Evolutionary conservation across 2,113 vertebrate species (phyloP), one percentile per base, ranked within the genome.

Genomic region (Carettochelys insculpta): DNA sequence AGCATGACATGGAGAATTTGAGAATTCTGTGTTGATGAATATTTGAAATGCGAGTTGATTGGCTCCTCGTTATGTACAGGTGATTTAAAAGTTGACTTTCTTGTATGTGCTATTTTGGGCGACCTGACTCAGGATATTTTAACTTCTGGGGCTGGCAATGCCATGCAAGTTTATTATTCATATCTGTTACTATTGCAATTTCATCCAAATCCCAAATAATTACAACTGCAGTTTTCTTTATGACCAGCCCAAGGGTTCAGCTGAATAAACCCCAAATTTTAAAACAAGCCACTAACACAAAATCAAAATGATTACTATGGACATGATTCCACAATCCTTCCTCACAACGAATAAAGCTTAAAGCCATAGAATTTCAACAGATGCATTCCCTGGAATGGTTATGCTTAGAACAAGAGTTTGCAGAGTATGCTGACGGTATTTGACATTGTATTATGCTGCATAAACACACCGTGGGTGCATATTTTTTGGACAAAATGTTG

Each of bases 211-310:
- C 54, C 92, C 80, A 86, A 94, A 93, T 86, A 52, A 85, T 92
- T 73, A 65, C 82, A 86, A 61, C 80, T 78, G 85, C 75, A 92
- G 50, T 50, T 89, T 92, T 56, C 53, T 89, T 92, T 56, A 45
- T 87, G 83, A 93, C 53, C 3, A 84, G 83, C 65, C 87, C 85
- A 92, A 86, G 51, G 82, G 29, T 86, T 92, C 47, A 50, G n/a
- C 48, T 56, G 87, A 43, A 45, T 25, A 27, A 87, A 47, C 94
- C 47, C 24, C 24, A 73, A 43, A 5, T 19, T 43, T 73, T 25
- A 5, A 43, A 90, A 92, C 89, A 89, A 51, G 29, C 34, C 50
- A 38, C 68, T 82, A 92, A 48, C 0, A 6, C 77, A 75, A 68
- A 73, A 90, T 61, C 79, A 76, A 43, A 71, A 82, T 77, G 85